Conservation (phyloP, 2,113 vertebrate species). For the Cyphomyrus plagiostoma region DNA sequence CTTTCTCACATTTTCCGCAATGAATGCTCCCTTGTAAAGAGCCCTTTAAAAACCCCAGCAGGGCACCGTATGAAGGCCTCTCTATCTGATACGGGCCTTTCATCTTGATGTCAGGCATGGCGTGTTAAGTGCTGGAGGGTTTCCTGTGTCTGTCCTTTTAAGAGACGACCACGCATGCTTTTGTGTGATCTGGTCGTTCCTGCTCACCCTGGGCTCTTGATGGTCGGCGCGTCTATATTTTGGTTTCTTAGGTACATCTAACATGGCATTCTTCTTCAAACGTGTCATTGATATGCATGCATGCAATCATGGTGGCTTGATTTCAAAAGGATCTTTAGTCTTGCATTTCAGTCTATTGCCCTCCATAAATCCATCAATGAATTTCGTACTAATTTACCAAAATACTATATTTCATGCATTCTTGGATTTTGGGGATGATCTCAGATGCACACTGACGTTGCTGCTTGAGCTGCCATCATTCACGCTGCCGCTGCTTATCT, state of each 20-base stretch:
- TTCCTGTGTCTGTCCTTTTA: constrained; percentile 27
- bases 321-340: background rate
- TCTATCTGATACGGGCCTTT: constrained; percentile 39
- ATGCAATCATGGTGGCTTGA: background rate
- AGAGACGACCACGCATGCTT: background rate
- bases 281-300: background rate
- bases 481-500: background rate
- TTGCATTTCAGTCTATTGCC: background rate
- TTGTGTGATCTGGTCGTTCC: background rate
- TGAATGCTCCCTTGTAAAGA: background rate
- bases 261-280: background rate
- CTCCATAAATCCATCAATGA: background rate
- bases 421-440: background rate
- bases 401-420: background rate
- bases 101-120: constrained; percentile 52
- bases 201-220: background rate
- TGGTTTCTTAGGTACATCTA: background rate
- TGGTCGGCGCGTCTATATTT: background rate
- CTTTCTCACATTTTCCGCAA: background rate
- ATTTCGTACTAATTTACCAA: background rate
- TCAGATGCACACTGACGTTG: background rate
- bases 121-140: constrained; percentile 51
- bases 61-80: background rate
- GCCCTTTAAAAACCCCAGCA: background rate
- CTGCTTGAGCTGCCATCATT: background rate